A percentile compares a stretch with the other conserved stretches of the same genome.
Conservation (phyloP, 2,797 vertebrate genomes). For the Anomalospiza imberbis region DNA sequence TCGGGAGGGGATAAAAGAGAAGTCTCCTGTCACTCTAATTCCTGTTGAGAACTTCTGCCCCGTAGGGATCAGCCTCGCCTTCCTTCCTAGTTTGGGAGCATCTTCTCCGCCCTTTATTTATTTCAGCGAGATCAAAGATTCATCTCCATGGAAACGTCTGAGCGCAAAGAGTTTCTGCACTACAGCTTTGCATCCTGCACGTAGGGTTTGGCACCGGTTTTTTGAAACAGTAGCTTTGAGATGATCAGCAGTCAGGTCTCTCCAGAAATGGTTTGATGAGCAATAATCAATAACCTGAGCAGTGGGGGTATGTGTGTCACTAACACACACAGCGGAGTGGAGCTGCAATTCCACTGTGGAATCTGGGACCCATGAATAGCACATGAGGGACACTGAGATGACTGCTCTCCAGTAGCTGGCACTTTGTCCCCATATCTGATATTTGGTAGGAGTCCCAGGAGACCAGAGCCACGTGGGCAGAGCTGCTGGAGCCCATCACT, state of each 20-base stretch:
- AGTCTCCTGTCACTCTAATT: neutral
- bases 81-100: constrained; percentile 10
- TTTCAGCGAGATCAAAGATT: constrained; percentile 53
- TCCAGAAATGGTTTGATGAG: neutral
- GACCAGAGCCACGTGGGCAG: neutral
- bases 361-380: neutral
- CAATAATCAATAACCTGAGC: neutral
- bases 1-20: neutral
- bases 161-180: constrained; percentile 50
- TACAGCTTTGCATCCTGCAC: constrained; percentile 18
- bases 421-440: neutral
- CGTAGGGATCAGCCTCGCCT: neutral
- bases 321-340: accelerated
- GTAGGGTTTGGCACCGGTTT: neutral
- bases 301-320: accelerated
- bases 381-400: accelerated
- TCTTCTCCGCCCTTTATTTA: constrained; percentile 41
- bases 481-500: neutral
- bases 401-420: neutral
- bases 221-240: neutral
- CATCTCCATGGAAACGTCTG: constrained; percentile 72
- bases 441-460: neutral
- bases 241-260: neutral
- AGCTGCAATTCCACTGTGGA: accelerated
- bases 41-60: neutral